Base-by-base conservation (phyloP, 1,140 invertebrate genomes). In the Metaphire vulgaris region DNA sequence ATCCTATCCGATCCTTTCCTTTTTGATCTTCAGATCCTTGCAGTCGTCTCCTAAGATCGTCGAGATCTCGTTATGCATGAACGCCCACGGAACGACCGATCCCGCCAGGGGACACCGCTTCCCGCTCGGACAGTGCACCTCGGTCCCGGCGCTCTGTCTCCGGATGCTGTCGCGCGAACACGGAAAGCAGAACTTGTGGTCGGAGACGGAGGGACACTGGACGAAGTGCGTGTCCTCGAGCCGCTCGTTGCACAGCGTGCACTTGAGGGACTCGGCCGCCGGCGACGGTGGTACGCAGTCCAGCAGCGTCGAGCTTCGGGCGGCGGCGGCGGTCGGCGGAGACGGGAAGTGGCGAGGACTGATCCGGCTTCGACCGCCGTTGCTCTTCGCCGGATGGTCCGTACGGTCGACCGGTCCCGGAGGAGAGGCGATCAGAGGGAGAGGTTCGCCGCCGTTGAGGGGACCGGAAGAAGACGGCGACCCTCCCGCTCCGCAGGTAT, bases 191-290 rank as follows among this genome's bases (percentile, higher is more conserved):
- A 99, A 99, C 87, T 99, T 99, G 89, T 99, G 97, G 80, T 96
- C 94, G 66, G 91, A 90, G 72, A 98, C 94, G 74, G 95, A 97
- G 21, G 97, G 97, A 85, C 97, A 99, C 87, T 99, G 97, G 74
- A 99, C 97, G 87, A 99, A 99, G 87, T 99, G 97, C 0, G 97
- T 99, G 87, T 99, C 97, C 86, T 99, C 97, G 56, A 99, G 90
- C 67, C 96, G 90, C 87, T 98, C 96, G 84, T 98, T 94, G 86
- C 97, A 99, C 26, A 98, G 88, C 16, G 96, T 99, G 87, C 96
- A 93, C 84, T 91, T 91, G 67, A 56, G 41, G 6, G 41, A 56
- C 41, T 56, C 41, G n/a, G n/a, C n/a, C n/a, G n/a, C n/a, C 6
- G 41, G 41, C 41, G 21, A 6, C 41, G 41, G 41, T 12, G 21